Evolutionary conservation across 2,888 invertebrate genomes (phyloP).

Genomic region (Netelia melanura): DNA sequence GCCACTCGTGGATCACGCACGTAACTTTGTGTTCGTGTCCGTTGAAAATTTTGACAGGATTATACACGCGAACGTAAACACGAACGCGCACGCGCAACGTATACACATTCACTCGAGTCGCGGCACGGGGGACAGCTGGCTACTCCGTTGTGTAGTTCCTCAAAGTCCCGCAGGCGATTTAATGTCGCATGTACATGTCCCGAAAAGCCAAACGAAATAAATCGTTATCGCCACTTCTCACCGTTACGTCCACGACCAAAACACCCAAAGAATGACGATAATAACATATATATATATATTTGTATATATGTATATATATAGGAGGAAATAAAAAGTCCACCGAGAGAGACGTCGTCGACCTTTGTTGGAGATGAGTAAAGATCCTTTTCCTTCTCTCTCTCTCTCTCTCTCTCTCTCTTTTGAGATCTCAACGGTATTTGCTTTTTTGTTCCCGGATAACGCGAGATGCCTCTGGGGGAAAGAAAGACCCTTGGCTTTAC

Average conservation of each 20-base stretch:
- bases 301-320: background rate
- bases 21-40: too few species aligned
- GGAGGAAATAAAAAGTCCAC: background rate
- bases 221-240: slow-evolving; percentile 41
- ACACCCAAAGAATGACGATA: background rate
- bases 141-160: background rate
- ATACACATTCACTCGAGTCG: background rate
- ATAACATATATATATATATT: background rate
- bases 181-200: background rate
- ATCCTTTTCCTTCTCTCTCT: too few species aligned
- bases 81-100: too few species aligned
- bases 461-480: slow-evolving; percentile 10
- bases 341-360: background rate
- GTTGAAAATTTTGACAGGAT: too few species aligned
- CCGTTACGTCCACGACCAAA: background rate
- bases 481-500: slow-evolving; percentile 45
- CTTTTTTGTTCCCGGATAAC: slow-evolving; percentile 4
- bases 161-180: background rate
- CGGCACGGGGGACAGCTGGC: background rate
- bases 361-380: too few species aligned
- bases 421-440: too few species aligned
- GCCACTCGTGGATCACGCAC: too few species aligned
- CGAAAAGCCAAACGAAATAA: slow-evolving; percentile 31
- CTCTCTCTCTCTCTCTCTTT: background rate
- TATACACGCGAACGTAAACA: too few species aligned